These are phyloP conservation scores for Apomyelois bistriatella DNA, from an alignment of 2,888 invertebrate genomes.

Conservation along the genomic window DNA sequence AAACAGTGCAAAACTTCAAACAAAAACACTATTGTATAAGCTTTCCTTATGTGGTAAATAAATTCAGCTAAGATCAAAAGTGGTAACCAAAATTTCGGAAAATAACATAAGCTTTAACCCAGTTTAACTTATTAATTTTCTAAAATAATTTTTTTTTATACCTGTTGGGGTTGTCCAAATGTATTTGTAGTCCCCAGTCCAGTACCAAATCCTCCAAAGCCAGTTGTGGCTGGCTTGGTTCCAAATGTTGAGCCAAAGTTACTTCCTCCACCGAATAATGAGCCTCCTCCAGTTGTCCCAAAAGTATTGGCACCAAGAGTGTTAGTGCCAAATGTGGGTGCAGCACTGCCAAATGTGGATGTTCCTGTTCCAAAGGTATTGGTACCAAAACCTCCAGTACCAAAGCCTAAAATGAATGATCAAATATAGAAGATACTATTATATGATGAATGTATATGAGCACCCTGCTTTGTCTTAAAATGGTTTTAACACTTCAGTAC, in stretches of 20 bases:
- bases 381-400: conserved; percentile 51
- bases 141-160: conserved; percentile 18
- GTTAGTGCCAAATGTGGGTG: conserved; percentile 54
- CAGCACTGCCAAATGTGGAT: conserved; percentile 52
- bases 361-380: conserved; percentile 43
- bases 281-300: conserved; percentile 27
- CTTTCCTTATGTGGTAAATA: no score
- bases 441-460: no score
- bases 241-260: conserved; percentile 71
- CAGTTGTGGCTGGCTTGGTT: conserved; percentile 54
- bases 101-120: conserved; percentile 33
- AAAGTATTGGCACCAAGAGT: conserved; percentile 51
- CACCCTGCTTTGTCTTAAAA: no score
- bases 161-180: conserved; percentile 70
- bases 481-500: no score
- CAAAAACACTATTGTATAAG: no score
- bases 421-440: no score
- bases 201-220: conserved; percentile 72
- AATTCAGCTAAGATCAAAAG: no score
- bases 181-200: conserved; percentile 59
- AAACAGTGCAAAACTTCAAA: no score
- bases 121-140: no score
- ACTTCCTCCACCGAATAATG: conserved; percentile 55
- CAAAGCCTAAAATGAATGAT: conserved; percentile 16
- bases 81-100: no score